Evolutionary conservation across 2,113 vertebrate genomes (phyloP).

Genomic region (Saguinus imperator): DNA sequence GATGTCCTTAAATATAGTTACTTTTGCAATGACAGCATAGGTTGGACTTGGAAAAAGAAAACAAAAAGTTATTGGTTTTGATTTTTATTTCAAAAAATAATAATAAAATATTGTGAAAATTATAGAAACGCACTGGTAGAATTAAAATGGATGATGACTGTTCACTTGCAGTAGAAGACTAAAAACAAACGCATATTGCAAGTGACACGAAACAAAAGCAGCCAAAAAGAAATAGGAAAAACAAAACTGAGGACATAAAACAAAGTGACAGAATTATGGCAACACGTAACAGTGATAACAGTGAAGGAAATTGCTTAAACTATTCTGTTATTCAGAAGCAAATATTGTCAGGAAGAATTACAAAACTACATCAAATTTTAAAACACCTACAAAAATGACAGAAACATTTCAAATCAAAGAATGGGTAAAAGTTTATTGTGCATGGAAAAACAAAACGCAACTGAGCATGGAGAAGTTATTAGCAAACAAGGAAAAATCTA

Average conservation of each 20-base stretch:
- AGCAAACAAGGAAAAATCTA: neutral
- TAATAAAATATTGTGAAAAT: neutral
- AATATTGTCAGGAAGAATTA: neutral
- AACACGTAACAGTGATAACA: neutral
- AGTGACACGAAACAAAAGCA: constrained; percentile 37
- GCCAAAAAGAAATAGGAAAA: constrained; percentile 36
- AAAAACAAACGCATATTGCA: neutral
- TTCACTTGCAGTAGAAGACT: neutral
- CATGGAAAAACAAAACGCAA: neutral
- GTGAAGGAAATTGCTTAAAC: constrained; percentile 53
- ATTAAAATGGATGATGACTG: neutral
- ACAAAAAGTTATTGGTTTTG: neutral
- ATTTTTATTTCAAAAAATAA: neutral
- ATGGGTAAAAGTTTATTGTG: neutral
- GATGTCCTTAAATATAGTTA: neutral
- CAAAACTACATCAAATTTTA: constrained; percentile 47
- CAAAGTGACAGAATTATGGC: constrained; percentile 57
- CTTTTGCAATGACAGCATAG: neutral
- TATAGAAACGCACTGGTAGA: neutral
- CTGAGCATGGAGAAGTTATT: neutral
- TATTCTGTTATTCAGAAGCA: neutral
- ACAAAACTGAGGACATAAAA: constrained; percentile 39
- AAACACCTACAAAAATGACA: constrained; percentile 10
- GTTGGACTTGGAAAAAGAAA: neutral
- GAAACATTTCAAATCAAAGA: constrained; percentile 3